Evolutionary conservation across 2,113 vertebrate species (phyloP).

Genomic region (Muntiacus reevesi): DNA sequence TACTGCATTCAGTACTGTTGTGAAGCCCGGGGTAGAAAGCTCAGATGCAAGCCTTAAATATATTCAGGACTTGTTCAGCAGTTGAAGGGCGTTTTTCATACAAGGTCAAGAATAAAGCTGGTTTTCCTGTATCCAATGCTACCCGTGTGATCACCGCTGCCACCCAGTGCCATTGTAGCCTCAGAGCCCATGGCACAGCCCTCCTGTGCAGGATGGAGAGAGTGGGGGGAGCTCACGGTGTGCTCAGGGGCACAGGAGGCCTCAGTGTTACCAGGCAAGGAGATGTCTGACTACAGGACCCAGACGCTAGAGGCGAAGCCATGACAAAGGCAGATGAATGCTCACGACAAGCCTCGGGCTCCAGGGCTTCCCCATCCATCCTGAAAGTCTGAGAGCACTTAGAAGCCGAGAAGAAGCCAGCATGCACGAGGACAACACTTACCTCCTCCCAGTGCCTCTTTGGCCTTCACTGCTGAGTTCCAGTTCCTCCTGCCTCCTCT

Average conservation of each 20-base stretch:
- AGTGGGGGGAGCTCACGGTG: fast-evolving
- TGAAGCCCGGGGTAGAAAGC: background rate
- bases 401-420: background rate
- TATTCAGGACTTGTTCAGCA: background rate
- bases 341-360: background rate
- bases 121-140: background rate
- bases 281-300: background rate
- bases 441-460: slow-evolving; percentile 44
- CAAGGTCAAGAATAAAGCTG: background rate
- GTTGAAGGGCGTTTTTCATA: background rate
- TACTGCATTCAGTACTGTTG: background rate
- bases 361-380: too few species aligned
- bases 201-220: background rate
- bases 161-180: background rate
- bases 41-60: background rate
- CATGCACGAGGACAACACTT: background rate
- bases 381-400: background rate
- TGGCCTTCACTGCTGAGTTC: background rate
- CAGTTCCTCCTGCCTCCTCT: slow-evolving; percentile 21
- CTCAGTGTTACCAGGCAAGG: background rate
- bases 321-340: background rate
- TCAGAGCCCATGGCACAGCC: background rate
- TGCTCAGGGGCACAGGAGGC: background rate
- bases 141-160: background rate
- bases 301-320: background rate